A percentile compares a stretch with the other conserved stretches of the same genome.
Evolutionary conservation across 1,140 invertebrate species (phyloP).

Genomic region (Drosophila auraria): DNA sequence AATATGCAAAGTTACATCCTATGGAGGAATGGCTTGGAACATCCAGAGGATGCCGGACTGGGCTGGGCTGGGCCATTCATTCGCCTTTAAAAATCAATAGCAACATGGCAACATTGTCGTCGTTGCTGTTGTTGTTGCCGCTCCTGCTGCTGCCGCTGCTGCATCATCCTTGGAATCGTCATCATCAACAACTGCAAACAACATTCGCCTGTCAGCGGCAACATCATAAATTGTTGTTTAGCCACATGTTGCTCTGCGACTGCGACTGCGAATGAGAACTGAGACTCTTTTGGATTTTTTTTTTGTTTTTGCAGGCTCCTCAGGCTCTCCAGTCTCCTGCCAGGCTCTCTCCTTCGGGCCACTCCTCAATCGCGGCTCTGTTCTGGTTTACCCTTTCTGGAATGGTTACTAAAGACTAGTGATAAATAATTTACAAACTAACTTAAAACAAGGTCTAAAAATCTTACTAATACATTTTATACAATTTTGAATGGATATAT

Average conservation of each 20-base stretch:
- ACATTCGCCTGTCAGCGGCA: constrained; percentile 83
- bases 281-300: constrained; percentile 10
- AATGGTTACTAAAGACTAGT: background rate
- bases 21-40: constrained; percentile 6
- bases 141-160: constrained; percentile 29
- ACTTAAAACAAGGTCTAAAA: background rate
- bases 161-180: constrained; percentile 82
- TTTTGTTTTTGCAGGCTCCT: constrained; percentile 8
- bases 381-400: constrained; percentile 6
- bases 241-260: constrained; percentile 74
- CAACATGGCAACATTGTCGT: constrained; percentile 45
- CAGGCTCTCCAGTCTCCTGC: constrained; percentile 10
- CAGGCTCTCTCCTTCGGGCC: constrained; percentile 8
- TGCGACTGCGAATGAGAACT: constrained; percentile 28
- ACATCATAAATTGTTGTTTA: constrained; percentile 84
- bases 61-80: constrained; percentile 48
- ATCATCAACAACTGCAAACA: constrained; percentile 82
- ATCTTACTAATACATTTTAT: background rate
- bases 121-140: constrained; percentile 17
- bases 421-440: background rate
- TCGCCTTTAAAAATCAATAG: constrained; percentile 67
- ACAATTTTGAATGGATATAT: background rate
- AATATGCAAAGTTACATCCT: constrained; percentile 75
- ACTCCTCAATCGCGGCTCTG: constrained; percentile 12
- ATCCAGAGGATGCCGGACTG: constrained; percentile 7